A percentile compares a stretch with the other conserved stretches of the same genome.
These are phyloP conservation scores for Paramisgurnus dabryanus DNA, from an alignment of 2,113 vertebrate species.

Conservation along the genomic window DNA sequence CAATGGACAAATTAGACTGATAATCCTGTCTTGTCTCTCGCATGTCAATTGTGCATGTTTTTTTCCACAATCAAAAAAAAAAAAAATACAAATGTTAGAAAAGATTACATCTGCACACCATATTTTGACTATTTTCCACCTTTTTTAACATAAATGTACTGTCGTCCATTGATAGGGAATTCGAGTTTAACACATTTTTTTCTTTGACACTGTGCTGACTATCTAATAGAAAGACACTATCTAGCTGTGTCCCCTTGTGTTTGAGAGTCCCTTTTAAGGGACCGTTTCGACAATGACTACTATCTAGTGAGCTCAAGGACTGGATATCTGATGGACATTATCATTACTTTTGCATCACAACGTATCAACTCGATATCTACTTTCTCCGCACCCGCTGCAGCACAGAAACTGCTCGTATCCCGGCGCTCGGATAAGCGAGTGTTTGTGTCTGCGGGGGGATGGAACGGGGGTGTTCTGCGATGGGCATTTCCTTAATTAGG, in stretches of 20 bases:
- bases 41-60: slow-evolving; percentile 51
- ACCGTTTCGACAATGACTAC: slow-evolving; percentile 60
- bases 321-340: slow-evolving; percentile 67
- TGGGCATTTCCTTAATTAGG: slow-evolving; percentile 75
- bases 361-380: slow-evolving; percentile 52
- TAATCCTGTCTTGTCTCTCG: slow-evolving; percentile 46
- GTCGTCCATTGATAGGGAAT: not conserved
- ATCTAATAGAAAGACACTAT: slow-evolving; percentile 11
- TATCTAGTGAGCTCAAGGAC: slow-evolving; percentile 66
- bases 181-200: not conserved
- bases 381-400: not conserved
- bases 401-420: slow-evolving; percentile 1
- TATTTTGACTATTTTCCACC: not conserved
- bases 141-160: not conserved
- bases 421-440: not conserved
- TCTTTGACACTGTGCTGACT: slow-evolving; percentile 39
- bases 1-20: slow-evolving; percentile 43
- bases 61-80: slow-evolving; percentile 33
- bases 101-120: slow-evolving; percentile 16
- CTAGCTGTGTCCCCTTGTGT: slow-evolving; percentile 23
- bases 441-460: slow-evolving; percentile 2
- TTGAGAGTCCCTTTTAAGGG: slow-evolving; percentile 57
- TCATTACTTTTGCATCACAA: slow-evolving; percentile 67
- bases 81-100: slow-evolving; percentile 18
- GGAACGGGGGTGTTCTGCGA: slow-evolving; percentile 58